Evolutionary conservation across 1,140 invertebrate genomes (phyloP).

Genomic region (Drosophila repleta): DNA sequence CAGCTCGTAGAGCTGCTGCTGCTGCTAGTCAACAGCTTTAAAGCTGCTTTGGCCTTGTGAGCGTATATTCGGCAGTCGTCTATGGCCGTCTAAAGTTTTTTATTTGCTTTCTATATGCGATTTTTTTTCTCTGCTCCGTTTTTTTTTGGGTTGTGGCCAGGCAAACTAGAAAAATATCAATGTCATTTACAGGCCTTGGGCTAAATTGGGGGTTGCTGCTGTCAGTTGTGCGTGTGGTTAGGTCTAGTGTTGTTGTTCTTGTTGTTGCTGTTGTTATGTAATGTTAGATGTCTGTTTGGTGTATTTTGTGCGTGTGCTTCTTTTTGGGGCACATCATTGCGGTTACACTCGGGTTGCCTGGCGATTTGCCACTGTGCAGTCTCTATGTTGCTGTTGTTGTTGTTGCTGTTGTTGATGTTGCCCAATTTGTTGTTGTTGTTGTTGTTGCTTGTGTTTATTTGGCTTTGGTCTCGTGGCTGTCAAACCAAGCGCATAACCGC

Average conservation of each 20-base stretch:
- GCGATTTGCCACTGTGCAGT: slow-evolving; percentile 36
- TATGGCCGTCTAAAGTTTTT: too few relatives aligned
- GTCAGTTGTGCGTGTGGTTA: slow-evolving; percentile 13
- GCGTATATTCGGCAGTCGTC: too few relatives aligned
- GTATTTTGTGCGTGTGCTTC: slow-evolving; percentile 27
- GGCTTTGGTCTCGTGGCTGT: slow-evolving; percentile 62
- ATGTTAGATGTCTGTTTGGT: slow-evolving; percentile 50
- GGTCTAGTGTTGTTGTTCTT: slow-evolving; percentile 4
- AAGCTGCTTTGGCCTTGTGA: too few relatives aligned
- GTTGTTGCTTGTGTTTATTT: slow-evolving; percentile 61
- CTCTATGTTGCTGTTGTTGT: slow-evolving; percentile 14
- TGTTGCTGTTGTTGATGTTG: background rate
- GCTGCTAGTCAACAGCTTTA: too few relatives aligned
- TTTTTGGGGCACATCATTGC: slow-evolving; percentile 57
- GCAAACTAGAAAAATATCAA: slow-evolving; percentile 70
- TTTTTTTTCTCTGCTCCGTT: background rate
- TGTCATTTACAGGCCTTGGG: slow-evolving; percentile 68
- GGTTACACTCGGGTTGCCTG: slow-evolving; percentile 47
- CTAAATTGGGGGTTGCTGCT: slow-evolving; percentile 38
- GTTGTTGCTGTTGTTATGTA: slow-evolving; percentile 37
- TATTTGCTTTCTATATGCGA: too few relatives aligned
- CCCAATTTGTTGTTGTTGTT: slow-evolving; percentile 4
- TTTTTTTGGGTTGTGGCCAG: slow-evolving; percentile 7
- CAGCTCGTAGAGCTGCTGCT: too few relatives aligned
- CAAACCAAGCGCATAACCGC: slow-evolving; percentile 75